phyloP scores from a whole-genome alignment of 2,797 vertebrate species.

The Rhynchonycteris naso region DNA sequence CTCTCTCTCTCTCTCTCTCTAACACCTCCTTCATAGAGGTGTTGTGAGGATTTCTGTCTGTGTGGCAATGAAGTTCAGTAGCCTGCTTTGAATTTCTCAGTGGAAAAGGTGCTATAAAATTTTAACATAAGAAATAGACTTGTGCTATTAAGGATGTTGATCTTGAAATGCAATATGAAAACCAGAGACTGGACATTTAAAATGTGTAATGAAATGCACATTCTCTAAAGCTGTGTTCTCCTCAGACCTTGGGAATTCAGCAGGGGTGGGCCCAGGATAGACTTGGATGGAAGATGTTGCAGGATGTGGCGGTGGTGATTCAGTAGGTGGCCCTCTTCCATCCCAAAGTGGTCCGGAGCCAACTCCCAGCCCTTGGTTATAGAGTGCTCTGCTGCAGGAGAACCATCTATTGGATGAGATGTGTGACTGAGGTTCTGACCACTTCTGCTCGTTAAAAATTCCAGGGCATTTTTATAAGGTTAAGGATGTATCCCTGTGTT shows the following conservation, averaged over 20 bases:
- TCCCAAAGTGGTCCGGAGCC: slow-evolving; percentile 73
- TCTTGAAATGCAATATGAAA: slow-evolving; percentile 78
- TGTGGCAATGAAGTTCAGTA: slow-evolving; percentile 65
- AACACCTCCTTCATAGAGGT: slow-evolving; percentile 60
- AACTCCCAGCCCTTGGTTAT: slow-evolving; percentile 40
- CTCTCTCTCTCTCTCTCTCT: neutral
- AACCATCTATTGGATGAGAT: slow-evolving; percentile 59
- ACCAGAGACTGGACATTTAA: slow-evolving; percentile 71
- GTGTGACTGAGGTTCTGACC: slow-evolving; percentile 67
- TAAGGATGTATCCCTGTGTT: slow-evolving; percentile 55
- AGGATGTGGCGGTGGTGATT: slow-evolving; percentile 78
- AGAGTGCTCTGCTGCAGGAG: slow-evolving; percentile 41
- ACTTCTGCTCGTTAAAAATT: slow-evolving; percentile 76
- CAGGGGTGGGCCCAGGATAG: slow-evolving; percentile 72
- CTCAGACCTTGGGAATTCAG: slow-evolving; percentile 46
- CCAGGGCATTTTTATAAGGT: slow-evolving; percentile 76
- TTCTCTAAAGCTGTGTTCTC: slow-evolving; percentile 59
- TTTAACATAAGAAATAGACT: slow-evolving; percentile 64
- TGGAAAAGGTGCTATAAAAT: slow-evolving; percentile 61
- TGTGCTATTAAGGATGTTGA: slow-evolving; percentile 75
- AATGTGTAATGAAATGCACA: slow-evolving; percentile 62
- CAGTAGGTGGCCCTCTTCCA: slow-evolving; percentile 79
- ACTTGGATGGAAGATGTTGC: slow-evolving; percentile 68
- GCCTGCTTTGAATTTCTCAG: slow-evolving; percentile 70
- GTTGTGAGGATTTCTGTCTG: slow-evolving; percentile 69